These are phyloP conservation scores for Allolobophora icterica DNA, from an alignment of 2,888 invertebrate genomes.

Conservation along the genomic window DNA sequence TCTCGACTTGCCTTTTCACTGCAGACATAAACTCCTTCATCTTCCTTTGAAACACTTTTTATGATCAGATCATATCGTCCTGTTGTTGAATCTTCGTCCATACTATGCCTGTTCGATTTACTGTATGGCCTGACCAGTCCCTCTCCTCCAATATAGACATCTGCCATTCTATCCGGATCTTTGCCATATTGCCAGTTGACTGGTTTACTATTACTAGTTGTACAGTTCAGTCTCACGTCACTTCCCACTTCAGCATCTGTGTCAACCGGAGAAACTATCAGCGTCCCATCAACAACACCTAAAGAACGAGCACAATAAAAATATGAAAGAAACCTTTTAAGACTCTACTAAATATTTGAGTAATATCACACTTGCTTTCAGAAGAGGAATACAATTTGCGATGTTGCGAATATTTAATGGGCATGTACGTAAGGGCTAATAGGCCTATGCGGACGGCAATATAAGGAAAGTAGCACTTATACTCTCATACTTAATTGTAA, in stretches of 20 bases:
- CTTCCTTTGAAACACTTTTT: neutral
- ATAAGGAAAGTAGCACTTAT: too few relatives aligned
- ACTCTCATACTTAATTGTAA: too few relatives aligned
- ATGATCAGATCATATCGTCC: neutral
- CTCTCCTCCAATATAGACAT: neutral
- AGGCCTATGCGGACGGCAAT: too few relatives aligned
- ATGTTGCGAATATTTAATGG: too few relatives aligned
- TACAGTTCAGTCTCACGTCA: neutral
- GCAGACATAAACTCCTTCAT: slow-evolving; percentile 9
- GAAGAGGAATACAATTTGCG: too few relatives aligned
- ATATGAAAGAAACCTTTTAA: neutral
- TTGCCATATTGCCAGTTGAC: slow-evolving; percentile 14
- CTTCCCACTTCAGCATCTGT: neutral
- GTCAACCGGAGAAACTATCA: neutral
- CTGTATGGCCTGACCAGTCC: neutral
- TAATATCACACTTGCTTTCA: too few relatives aligned
- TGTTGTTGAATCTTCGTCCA: neutral
- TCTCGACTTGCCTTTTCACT: slow-evolving; percentile 13
- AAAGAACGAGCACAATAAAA: neutral
- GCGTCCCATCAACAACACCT: neutral
- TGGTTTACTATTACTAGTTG: neutral
- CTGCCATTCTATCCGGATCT: neutral
- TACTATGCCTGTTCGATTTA: neutral
- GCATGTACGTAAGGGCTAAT: too few relatives aligned
- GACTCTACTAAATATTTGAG: too few relatives aligned